Evolutionary conservation across 2,888 invertebrate genomes (phyloP).

Genomic region (Ormyrus pomaceus): DNA sequence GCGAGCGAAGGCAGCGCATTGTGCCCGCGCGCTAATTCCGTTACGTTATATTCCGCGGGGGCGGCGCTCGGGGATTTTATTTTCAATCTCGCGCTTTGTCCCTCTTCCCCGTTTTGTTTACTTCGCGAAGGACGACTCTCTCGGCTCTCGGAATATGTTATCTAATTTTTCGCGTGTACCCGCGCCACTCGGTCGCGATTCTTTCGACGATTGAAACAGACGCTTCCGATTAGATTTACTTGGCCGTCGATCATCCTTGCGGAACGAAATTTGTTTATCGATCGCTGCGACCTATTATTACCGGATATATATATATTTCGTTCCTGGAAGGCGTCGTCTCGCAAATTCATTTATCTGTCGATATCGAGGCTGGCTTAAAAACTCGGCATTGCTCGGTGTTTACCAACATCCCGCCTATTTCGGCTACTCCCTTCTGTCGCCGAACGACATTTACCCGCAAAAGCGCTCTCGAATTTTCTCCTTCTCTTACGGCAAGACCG

Average conservation of each 20-base stretch:
- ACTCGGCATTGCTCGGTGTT: background rate
- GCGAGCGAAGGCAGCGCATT: conserved; percentile 72
- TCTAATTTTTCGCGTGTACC: background rate
- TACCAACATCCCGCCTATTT: conserved; percentile 1
- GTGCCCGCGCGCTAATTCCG: conserved; percentile 71
- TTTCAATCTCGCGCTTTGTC: conserved; percentile 40
- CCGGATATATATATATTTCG: no score
- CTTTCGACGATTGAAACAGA: no score
- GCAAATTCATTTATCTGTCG: no score
- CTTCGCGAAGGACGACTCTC: no score
- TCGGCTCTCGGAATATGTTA: background rate
- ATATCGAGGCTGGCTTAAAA: no score
- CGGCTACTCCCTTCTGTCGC: background rate
- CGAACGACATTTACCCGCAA: background rate
- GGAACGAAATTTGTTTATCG: no score
- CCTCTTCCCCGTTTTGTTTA: background rate
- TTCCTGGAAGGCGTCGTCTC: no score
- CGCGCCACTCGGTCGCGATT: background rate
- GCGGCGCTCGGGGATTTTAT: conserved; percentile 25
- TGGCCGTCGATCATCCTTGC: no score
- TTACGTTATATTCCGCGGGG: conserved; percentile 61
- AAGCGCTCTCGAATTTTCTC: background rate
- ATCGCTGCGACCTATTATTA: no score
- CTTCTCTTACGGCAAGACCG: no score
- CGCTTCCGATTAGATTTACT: no score